Base-by-base conservation (phyloP, 2,113 vertebrate genomes). In the Micronisus gabar region DNA sequence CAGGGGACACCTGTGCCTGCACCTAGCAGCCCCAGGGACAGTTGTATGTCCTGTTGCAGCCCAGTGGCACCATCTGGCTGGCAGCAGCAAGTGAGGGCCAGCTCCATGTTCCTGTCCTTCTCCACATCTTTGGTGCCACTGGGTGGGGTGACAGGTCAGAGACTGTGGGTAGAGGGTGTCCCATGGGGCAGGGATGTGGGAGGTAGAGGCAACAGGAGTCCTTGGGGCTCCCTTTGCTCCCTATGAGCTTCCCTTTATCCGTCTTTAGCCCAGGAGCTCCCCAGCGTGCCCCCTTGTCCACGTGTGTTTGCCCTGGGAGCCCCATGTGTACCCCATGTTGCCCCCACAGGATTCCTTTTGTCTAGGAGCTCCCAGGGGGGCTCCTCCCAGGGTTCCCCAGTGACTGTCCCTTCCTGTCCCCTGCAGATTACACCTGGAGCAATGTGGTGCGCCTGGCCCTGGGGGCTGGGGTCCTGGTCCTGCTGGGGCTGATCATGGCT, bases 1-100 rank as follows among this genome's bases (percentile, higher is more conserved):
- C 18, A 58, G 47, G 65, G 63, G 20, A 67, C 34, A 55, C 11
- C 40, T 30, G 5, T 8, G 45, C 20, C 61, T 56, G 41, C 56
- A 40, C 34, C 41, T 41, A 25, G 72, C 21, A 68, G 61, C 26
- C 47, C 26, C 45, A 25, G 25, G 27, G 32, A 14, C 25, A 45
- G 26, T 53, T 0, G 3, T 29, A 6, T 0, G 0, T 27, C 56
- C 17, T 2, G 3, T 32, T 6, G 3, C 32, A 76, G 65, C 45
- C 61, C 61, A 32, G 76, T 13, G 29, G 27, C 71, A 68, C 41
- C 0, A 0, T 16, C 18, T n/a, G 19, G 9, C 66, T 86, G 47
- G 19, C 38, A 81, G 34, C 6, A 29, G 19, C 15, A 26, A 32
- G 58, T 22, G 48, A 73, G 40, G 40, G 43, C 17, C 63, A 62